A percentile compares a stretch with the other conserved stretches of the same genome.
Evolutionary conservation across 2,113 vertebrate genomes (phyloP).

Genomic region (Amblyornis subalaris): DNA sequence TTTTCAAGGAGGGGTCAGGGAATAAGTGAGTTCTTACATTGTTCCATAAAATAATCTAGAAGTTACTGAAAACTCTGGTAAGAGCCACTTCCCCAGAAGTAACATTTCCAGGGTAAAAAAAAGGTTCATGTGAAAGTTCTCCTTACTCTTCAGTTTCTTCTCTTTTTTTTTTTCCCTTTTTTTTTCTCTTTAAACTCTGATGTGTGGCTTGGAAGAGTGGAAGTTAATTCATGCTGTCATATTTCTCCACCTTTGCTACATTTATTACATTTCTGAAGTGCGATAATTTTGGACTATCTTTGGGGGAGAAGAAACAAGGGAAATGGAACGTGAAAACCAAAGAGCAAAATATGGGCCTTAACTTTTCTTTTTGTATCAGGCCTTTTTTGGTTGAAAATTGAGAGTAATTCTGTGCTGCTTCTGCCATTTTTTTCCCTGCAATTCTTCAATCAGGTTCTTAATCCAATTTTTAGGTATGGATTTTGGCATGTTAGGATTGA

Average conservation of each 20-base stretch:
- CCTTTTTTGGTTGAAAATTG: slow-evolving; percentile 1
- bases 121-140: slow-evolving; percentile 11
- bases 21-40: not conserved
- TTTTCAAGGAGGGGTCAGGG: not conserved
- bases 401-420: not conserved
- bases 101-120: not conserved
- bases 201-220: slow-evolving; percentile 29
- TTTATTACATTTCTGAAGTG: slow-evolving; percentile 39
- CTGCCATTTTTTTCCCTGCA: not conserved
- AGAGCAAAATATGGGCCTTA: not conserved
- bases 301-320: not conserved
- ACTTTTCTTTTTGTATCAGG: not conserved
- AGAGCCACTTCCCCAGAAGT: slow-evolving; percentile 23
- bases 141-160: not conserved
- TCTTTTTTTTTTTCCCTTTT: not conserved
- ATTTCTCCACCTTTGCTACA: slow-evolving; percentile 10
- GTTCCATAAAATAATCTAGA: slow-evolving; percentile 2
- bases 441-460: not conserved
- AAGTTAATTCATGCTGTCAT: not conserved
- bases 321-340: slow-evolving; percentile 46
- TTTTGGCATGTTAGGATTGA: not conserved
- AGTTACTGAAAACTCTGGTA: slow-evolving; percentile 12
- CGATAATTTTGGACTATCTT: slow-evolving; percentile 26
- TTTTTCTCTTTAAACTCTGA: not conserved
- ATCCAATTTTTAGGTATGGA: not conserved